A percentile compares a stretch with the other conserved stretches of the same genome.
phyloP scores from a whole-genome alignment of 2,888 invertebrate genomes.

The Furcula furcula region DNA sequence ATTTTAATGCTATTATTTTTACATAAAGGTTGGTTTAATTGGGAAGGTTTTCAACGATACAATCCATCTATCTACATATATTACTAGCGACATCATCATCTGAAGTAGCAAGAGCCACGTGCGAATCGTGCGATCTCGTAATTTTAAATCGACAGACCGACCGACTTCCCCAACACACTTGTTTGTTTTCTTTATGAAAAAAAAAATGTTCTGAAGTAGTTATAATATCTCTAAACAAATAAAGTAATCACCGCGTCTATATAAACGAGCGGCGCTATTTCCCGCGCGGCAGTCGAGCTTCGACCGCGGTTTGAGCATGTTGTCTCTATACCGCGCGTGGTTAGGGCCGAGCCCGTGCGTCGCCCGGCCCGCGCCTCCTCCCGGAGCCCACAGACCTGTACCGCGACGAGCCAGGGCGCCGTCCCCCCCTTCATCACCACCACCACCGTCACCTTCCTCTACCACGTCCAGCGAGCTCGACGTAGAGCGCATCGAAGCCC shows the following conservation, averaged over 20 bases:
- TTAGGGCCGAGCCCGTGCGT: conserved; percentile 74
- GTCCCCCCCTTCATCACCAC: conserved; percentile 53
- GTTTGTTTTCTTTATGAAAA: too few species aligned
- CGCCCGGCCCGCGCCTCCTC: conserved; percentile 69
- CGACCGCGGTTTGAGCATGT: conserved; percentile 52
- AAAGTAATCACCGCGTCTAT: conserved; percentile 3
- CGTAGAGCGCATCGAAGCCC: conserved; percentile 63
- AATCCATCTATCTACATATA: too few species aligned
- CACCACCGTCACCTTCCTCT: conserved; percentile 63
- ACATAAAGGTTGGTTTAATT: too few species aligned
- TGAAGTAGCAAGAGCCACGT: too few species aligned
- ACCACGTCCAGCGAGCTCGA: conserved; percentile 71
- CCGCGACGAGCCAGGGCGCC: conserved; percentile 62
- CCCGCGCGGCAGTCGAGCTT: conserved; percentile 39
- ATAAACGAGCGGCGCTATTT: conserved; percentile 10
- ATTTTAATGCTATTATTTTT: too few species aligned
- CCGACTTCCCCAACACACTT: too few species aligned
- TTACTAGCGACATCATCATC: too few species aligned
- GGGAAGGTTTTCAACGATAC: too few species aligned
- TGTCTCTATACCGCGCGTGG: conserved; percentile 79
- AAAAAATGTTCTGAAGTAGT: too few species aligned
- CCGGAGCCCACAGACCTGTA: conserved; percentile 72
- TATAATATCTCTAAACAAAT: too few species aligned
- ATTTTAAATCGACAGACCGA: too few species aligned
- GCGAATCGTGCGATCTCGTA: too few species aligned